Percentiles rank a stretch among this genome's conserved stretches.
phyloP scores from a whole-genome alignment of 2,113 vertebrate genomes.

The Sinocyclocheilus anshuiensis region DNA sequence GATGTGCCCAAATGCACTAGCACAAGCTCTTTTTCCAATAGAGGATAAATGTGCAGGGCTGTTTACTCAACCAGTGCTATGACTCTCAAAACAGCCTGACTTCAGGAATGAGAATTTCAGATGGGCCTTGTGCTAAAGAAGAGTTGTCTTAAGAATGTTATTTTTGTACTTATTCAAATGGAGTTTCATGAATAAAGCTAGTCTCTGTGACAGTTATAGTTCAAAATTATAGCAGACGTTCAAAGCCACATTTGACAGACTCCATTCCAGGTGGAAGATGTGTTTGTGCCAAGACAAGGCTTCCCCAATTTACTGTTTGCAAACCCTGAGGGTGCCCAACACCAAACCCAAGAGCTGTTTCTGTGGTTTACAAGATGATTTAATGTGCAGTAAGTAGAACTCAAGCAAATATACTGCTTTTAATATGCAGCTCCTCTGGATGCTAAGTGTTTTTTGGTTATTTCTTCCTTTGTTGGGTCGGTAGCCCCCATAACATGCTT shows the following conservation, averaged over 20 bases:
- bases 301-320: constrained; percentile 39
- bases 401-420: constrained; percentile 30
- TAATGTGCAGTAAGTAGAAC: constrained; percentile 31
- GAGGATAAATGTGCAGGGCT: constrained; percentile 59
- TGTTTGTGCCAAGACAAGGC: constrained; percentile 29
- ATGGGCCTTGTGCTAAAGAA: constrained; percentile 54
- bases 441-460: constrained; percentile 14
- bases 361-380: constrained; percentile 38
- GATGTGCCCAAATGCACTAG: constrained; percentile 70
- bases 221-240: constrained; percentile 29
- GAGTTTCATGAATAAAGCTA: constrained; percentile 29
- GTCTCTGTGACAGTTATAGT: constrained; percentile 28
- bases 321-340: constrained; percentile 24
- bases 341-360: background rate
- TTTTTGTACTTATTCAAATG: constrained; percentile 49
- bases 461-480: constrained; percentile 44
- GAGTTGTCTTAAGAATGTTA: constrained; percentile 49
- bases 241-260: constrained; percentile 39
- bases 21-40: constrained; percentile 59
- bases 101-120: constrained; percentile 60
- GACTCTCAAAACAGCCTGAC: constrained; percentile 66
- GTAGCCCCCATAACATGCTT: constrained; percentile 45
- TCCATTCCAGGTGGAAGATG: constrained; percentile 18
- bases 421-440: constrained; percentile 39
- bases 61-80: constrained; percentile 70